Evolutionary conservation across 2,113 vertebrate genomes (phyloP), one percentile per base, ranked within the genome.

Genomic region (Myotis yumanensis): DNA sequence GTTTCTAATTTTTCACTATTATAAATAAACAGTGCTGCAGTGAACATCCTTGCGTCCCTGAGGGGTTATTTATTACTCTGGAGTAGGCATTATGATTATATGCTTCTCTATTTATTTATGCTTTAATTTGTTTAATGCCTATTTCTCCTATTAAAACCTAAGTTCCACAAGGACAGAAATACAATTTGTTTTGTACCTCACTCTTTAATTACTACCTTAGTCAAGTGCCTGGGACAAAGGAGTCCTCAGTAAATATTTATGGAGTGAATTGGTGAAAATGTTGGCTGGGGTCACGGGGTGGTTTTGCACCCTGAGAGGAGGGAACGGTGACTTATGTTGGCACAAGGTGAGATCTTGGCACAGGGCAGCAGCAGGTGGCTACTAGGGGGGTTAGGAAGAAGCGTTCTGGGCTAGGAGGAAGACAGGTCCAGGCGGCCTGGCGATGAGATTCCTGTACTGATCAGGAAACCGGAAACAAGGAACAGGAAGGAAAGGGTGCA

Each of bases 91-190:
- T 52, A 17, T 46, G 51, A 75, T 92, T 87, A 32, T 20, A 48
- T 1, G 14, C 57, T 80, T 32, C 10, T 72, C 66, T 84, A 14
- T 37, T 90, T 90, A 28, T 71, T 89, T 80, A 46, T 72, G 66
- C 77, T 77, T 73, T 86, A 3, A 48, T 89, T 46, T 87, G 90
- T 46, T 84, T 51, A 79, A 59, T 52, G 28, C 86, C 35, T 62
- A 0, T 73, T 90, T 93, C 40, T 94, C 28, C 77, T 69, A 16
- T 91, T 81, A 75, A 92, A 90, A 69, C 25, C 4, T 62, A 96
- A 94, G 73, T 54, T 69, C 51, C 51, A 46, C 0, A 37, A 96
- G 62, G 94, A 79, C 32, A 94, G 86, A 75, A 40, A 37, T 86
- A 22, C 14, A 30, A 35, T 66, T 62, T 80, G 68, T 66, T 82